Conservation (phyloP, 2,113 vertebrate species). For the Lota lota region DNA sequence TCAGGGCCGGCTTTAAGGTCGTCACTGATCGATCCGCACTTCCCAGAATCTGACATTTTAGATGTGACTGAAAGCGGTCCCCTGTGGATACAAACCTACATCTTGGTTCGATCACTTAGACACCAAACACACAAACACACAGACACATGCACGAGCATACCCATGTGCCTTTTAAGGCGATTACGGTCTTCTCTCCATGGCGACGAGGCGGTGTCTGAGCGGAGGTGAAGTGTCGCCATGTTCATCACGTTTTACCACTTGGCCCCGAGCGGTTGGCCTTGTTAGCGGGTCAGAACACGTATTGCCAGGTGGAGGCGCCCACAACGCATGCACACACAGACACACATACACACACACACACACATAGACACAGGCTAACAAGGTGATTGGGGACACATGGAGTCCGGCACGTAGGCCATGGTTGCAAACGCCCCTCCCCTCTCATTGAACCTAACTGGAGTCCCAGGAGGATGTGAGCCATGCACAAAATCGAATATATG, state of each 20-base stretch:
- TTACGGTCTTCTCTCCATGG: conserved; percentile 41
- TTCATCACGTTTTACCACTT: conserved; percentile 14
- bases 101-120: background rate
- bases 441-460: background rate
- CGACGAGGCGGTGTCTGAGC: conserved; percentile 24
- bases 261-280: background rate
- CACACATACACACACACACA: conserved; percentile 4
- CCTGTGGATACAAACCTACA: background rate
- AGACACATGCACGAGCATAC: background rate
- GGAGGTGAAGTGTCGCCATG: conserved; percentile 13
- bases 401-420: background rate
- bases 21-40: conserved; percentile 45
- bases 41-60: conserved; percentile 49
- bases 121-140: background rate
- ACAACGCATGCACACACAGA: background rate
- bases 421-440: no score
- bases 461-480: background rate
- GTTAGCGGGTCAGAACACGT: conserved; percentile 12
- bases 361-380: background rate
- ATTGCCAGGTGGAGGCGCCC: background rate
- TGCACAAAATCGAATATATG: background rate
- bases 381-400: background rate
- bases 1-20: background rate
- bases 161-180: conserved; percentile 14
- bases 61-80: conserved; percentile 23